These are phyloP conservation scores for Azemiops feae DNA, from an alignment of 2,113 vertebrate species.

Conservation along the genomic window DNA sequence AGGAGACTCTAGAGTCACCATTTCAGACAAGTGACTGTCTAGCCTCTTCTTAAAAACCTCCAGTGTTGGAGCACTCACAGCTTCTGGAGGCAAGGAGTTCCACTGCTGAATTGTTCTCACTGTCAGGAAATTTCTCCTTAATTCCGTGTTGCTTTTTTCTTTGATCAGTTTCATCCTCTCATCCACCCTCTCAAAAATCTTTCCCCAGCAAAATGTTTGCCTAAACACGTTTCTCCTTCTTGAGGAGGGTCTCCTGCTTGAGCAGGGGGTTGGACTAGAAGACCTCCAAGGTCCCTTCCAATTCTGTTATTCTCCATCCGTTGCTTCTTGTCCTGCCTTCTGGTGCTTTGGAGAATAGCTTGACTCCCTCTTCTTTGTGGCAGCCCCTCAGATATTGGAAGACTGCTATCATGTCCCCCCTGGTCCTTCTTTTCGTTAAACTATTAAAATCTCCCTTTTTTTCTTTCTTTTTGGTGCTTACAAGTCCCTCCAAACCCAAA, in stretches of 20 bases:
- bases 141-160: neutral
- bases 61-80: neutral
- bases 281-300: neutral
- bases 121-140: neutral
- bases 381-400: neutral
- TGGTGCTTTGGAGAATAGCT: too few species aligned
- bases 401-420: neutral
- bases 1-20: too few species aligned
- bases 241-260: neutral
- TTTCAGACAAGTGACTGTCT: too few species aligned
- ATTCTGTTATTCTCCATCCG: neutral
- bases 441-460: neutral
- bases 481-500: neutral
- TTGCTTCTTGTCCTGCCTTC: too few species aligned
- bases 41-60: neutral
- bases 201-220: too few species aligned
- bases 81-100: neutral
- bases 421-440: too few species aligned
- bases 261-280: neutral
- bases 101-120: neutral
- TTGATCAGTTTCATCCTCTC: neutral
- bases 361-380: too few species aligned
- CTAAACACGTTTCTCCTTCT: too few species aligned
- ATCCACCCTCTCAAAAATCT: too few species aligned
- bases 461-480: too few species aligned